Evolutionary conservation across 2,888 invertebrate species (phyloP).

Genomic region (Stenolophus ochropezus): DNA sequence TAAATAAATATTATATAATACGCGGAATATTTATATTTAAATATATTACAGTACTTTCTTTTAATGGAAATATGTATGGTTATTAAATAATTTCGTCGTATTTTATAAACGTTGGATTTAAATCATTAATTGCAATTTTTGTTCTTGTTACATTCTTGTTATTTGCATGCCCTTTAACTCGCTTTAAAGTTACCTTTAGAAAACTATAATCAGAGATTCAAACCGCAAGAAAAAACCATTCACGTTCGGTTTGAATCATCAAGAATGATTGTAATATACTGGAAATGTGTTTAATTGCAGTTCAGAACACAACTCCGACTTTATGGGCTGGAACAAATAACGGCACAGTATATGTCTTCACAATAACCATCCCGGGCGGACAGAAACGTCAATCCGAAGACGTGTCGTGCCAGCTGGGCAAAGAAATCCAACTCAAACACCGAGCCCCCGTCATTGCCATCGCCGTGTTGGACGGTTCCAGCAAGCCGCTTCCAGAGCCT

Average conservation of each 20-base stretch:
- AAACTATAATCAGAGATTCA: too few relatives aligned
- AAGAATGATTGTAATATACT: too few relatives aligned
- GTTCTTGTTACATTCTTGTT: neutral
- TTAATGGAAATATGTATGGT: neutral
- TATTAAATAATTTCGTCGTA: neutral
- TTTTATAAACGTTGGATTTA: neutral
- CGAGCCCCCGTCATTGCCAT: slow-evolving; percentile 97
- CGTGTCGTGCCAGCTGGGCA: slow-evolving; percentile 87
- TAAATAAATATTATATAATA: too few relatives aligned
- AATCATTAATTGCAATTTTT: neutral
- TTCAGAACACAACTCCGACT: slow-evolving; percentile 90
- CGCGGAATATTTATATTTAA: too few relatives aligned
- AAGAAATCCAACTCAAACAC: slow-evolving; percentile 98
- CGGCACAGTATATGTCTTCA: slow-evolving; percentile 95
- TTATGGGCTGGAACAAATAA: slow-evolving; percentile 98
- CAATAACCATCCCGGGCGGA: slow-evolving; percentile 87
- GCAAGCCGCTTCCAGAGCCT: slow-evolving; percentile 84
- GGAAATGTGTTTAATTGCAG: too few relatives aligned
- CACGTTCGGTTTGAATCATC: too few relatives aligned
- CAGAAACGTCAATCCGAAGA: slow-evolving; percentile 85
- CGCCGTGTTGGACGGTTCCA: slow-evolving; percentile 86
- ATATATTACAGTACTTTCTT: too few relatives aligned
- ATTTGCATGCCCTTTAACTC: neutral
- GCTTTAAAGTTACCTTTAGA: neutral
- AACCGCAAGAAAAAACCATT: neutral